These are phyloP conservation scores for Pelmatolapia mariae DNA, from an alignment of 2,113 vertebrate genomes.

Conservation along the genomic window DNA sequence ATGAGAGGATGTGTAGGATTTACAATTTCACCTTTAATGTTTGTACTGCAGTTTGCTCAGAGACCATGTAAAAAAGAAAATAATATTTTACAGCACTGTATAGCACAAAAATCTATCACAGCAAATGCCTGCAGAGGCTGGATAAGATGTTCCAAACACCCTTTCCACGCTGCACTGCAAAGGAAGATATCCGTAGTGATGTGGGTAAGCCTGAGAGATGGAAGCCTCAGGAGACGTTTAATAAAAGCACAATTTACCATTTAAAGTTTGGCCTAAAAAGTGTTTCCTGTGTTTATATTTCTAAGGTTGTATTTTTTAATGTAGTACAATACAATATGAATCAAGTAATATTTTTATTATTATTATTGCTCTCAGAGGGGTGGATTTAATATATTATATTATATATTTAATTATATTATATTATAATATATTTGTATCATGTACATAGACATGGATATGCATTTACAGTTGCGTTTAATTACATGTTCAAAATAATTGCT, in stretches of 20 bases:
- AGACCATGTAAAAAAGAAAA: not conserved
- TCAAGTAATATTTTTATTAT: not conserved
- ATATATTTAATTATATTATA: not conserved
- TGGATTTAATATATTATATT: not conserved
- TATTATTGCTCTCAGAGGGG: not conserved
- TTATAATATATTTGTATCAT: not conserved
- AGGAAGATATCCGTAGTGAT: not conserved
- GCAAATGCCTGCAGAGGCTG: not conserved
- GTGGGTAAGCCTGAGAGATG: not conserved
- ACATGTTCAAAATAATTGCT: not conserved
- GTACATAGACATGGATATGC: not conserved
- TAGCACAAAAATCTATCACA: not conserved
- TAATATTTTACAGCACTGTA: not conserved
- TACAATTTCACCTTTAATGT: not conserved
- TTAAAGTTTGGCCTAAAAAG: not conserved
- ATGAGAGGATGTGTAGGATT: not conserved
- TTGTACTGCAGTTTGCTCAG: not conserved
- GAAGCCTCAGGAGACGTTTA: not conserved
- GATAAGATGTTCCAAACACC: not conserved
- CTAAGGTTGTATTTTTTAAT: not conserved
- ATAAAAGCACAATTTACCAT: not conserved
- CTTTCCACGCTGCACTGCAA: not conserved
- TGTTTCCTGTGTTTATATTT: not conserved
- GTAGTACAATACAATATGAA: not conserved
- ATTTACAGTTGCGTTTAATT: not conserved